Conservation (phyloP, 2,113 vertebrate species). For the Arizona elegans region DNA sequence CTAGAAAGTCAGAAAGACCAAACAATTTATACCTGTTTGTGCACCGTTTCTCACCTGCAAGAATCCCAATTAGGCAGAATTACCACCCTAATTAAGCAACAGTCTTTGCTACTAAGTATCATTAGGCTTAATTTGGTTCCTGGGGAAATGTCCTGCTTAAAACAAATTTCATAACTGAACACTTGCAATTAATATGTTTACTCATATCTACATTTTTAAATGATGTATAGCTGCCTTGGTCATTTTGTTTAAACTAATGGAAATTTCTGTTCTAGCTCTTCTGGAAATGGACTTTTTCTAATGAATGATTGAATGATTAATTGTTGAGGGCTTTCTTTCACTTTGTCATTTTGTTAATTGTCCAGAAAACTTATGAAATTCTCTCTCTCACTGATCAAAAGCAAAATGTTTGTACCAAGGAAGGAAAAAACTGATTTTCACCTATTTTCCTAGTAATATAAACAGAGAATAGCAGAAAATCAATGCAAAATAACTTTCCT, state of each 20-base stretch:
- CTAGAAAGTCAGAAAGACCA: slow-evolving; percentile 50
- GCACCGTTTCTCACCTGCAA: slow-evolving; percentile 64
- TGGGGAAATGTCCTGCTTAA: slow-evolving; percentile 67
- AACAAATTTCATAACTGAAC: slow-evolving; percentile 57
- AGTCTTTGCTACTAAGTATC: slow-evolving; percentile 66
- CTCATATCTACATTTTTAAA: slow-evolving; percentile 56
- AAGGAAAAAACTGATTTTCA: neutral
- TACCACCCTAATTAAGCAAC: slow-evolving; percentile 68
- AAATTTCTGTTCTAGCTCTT: slow-evolving; percentile 6
- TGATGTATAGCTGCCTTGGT: slow-evolving; percentile 42
- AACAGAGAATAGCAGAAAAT: neutral
- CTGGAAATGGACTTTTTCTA: slow-evolving; percentile 19
- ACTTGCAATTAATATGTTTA: slow-evolving; percentile 67
- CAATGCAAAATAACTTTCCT: neutral
- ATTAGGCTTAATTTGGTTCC: slow-evolving; percentile 73
- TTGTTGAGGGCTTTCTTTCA: neutral
- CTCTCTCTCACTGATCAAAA: neutral
- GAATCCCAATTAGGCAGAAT: slow-evolving; percentile 69
- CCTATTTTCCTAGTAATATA: slow-evolving; percentile 12
- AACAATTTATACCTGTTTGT: slow-evolving; percentile 63
- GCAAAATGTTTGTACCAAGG: neutral
- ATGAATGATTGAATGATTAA: neutral
- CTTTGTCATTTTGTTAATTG: slow-evolving; percentile 38
- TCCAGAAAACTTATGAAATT: slow-evolving; percentile 27
- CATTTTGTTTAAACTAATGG: slow-evolving; percentile 44